Percentiles rank a stretch among this genome's conserved stretches.
Evolutionary conservation across 2,113 vertebrate genomes (phyloP).

Genomic region (Coptodon bakossiorum): DNA sequence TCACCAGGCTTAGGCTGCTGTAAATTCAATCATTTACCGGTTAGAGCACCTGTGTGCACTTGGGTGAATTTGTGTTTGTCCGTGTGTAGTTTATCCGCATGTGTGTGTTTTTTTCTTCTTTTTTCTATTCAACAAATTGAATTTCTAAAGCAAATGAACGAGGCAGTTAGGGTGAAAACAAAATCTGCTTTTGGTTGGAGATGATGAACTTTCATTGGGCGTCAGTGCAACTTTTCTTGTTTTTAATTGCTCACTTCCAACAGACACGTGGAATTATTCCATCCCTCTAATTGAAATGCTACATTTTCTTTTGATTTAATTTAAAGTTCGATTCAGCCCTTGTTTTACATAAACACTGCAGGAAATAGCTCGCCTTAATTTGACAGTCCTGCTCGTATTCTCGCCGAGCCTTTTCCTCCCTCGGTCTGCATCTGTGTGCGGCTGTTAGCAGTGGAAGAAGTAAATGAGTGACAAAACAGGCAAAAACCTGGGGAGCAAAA

Average conservation of each 20-base stretch:
- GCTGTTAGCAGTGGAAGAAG: neutral
- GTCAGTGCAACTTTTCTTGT: neutral
- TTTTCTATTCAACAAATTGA: neutral
- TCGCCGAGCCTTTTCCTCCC: neutral
- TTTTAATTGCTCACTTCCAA: neutral
- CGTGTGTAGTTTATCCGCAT: neutral
- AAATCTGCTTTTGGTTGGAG: neutral
- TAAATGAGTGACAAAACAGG: neutral
- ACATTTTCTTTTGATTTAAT: neutral
- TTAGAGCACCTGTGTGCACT: slow-evolving; percentile 52
- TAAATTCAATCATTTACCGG: slow-evolving; percentile 57
- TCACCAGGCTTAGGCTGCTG: slow-evolving; percentile 40
- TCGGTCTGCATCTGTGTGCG: neutral
- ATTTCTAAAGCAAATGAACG: neutral
- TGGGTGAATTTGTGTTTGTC: slow-evolving; percentile 10
- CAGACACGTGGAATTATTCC: neutral
- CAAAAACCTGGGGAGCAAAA: neutral
- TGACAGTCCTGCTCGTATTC: neutral
- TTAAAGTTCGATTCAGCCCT: neutral
- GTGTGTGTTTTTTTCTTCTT: neutral
- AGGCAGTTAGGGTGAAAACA: neutral
- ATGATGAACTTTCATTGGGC: neutral
- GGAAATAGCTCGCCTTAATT: neutral
- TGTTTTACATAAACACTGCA: neutral
- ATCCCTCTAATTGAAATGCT: neutral